A percentile compares a stretch with the other conserved stretches of the same genome.
phyloP scores from a whole-genome alignment of 2,888 invertebrate species.

The Lepidocyrtinus sp. region DNA sequence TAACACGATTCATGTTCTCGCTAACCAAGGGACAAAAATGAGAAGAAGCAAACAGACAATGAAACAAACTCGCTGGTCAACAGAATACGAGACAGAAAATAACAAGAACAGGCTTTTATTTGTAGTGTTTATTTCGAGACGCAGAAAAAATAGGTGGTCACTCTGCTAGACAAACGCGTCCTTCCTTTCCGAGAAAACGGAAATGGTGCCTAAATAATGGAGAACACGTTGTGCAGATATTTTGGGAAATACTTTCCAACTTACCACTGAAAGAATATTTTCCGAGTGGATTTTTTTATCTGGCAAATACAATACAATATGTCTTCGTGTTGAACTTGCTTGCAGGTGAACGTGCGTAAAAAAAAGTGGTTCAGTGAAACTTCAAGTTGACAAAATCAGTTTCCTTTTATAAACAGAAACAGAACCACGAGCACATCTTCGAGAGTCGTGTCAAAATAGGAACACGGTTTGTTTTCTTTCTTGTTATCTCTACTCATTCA shows the following conservation, averaged over 20 bases:
- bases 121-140: neutral
- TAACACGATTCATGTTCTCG: neutral
- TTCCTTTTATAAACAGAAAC: constrained; percentile 25
- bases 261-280: too few species aligned
- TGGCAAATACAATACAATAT: too few species aligned
- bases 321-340: too few species aligned
- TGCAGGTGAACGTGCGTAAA: too few species aligned
- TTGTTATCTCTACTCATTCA: neutral
- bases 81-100: neutral
- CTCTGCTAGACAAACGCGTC: too few species aligned
- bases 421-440: neutral
- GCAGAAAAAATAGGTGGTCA: constrained; percentile 17
- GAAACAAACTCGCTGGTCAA: neutral
- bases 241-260: too few species aligned
- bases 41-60: neutral
- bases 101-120: neutral
- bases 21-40: neutral
- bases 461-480: neutral
- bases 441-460: neutral
- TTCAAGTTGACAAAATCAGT: constrained; percentile 57
- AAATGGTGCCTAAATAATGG: too few species aligned
- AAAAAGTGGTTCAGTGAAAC: constrained; percentile 49
- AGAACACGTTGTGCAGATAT: too few species aligned
- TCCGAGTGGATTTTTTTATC: too few species aligned
- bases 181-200: too few species aligned